Percentiles rank a stretch among this genome's conserved stretches.
Conservation (phyloP, 2,888 invertebrate species). For the Lasioglossum calceatum region DNA sequence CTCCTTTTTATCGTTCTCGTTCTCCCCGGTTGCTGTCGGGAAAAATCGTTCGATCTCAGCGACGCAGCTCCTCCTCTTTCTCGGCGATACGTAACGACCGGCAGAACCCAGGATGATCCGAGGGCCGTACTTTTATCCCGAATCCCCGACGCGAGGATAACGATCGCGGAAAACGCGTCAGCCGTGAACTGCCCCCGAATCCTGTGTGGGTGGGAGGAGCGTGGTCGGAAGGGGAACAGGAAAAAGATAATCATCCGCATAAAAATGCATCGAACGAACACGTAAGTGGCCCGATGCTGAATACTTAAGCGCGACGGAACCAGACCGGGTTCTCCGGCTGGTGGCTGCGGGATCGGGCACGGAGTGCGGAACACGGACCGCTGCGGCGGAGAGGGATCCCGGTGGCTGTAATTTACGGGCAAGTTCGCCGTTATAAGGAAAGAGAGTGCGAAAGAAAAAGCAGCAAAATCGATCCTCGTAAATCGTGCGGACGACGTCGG, state of each 20-base stretch:
- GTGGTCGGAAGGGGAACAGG: conserved; percentile 27
- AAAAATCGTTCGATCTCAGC: conserved; percentile 12
- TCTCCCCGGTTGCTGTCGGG: background rate
- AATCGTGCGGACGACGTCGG: conserved; percentile 63
- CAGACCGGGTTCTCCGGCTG: conserved; percentile 17
- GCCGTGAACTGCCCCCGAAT: conserved; percentile 41
- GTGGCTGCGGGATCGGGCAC: background rate
- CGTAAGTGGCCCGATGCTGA: conserved; percentile 70
- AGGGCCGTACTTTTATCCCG: conserved; percentile 26
- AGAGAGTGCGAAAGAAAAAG: conserved; percentile 40
- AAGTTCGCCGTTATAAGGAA: conserved; percentile 59
- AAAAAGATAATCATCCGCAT: conserved; percentile 67
- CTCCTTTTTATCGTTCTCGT: background rate
- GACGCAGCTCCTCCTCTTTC: background rate
- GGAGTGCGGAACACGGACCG: conserved; percentile 1
- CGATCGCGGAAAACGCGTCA: conserved; percentile 58
- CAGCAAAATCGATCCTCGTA: conserved; percentile 66
- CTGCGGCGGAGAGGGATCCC: conserved; percentile 10
- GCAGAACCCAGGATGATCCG: conserved; percentile 31
- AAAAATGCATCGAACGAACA: conserved; percentile 71
- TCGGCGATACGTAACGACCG: conserved; percentile 28
- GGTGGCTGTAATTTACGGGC: conserved; percentile 64
- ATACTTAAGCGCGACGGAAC: conserved; percentile 65
- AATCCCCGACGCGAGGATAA: conserved; percentile 50
- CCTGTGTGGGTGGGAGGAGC: background rate